Evolutionary conservation across 2,113 vertebrate genomes (phyloP).

Genomic region (Leptobrachium ailaonicum): DNA sequence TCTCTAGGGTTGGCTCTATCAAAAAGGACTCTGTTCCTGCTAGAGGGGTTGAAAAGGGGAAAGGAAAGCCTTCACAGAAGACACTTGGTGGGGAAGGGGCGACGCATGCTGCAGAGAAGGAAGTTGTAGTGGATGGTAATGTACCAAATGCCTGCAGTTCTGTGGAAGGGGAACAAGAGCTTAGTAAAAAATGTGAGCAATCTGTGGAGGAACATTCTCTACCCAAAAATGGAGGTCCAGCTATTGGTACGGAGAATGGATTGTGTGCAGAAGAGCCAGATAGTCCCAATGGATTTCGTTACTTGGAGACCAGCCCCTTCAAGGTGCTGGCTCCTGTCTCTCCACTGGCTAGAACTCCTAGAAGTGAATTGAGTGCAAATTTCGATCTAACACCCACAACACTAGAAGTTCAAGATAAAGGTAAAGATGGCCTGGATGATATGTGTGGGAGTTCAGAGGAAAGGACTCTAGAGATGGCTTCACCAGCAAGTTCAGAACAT

Average conservation of each 20-base stretch:
- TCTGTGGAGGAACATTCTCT: neutral
- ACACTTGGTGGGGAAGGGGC: neutral
- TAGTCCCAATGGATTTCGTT: slow-evolving; percentile 66
- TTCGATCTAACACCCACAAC: slow-evolving; percentile 76
- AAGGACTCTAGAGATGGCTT: slow-evolving; percentile 74
- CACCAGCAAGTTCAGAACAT: slow-evolving; percentile 68
- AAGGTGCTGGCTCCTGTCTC: slow-evolving; percentile 62
- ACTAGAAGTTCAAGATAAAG: slow-evolving; percentile 65
- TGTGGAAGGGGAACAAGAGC: neutral
- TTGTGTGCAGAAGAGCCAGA: slow-evolving; percentile 47
- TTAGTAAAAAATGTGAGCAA: neutral
- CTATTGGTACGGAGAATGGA: slow-evolving; percentile 46
- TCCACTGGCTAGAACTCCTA: slow-evolving; percentile 70
- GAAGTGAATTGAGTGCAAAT: slow-evolving; percentile 68
- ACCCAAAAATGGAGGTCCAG: neutral
- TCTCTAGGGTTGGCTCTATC: slow-evolving; percentile 54
- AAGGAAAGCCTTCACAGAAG: slow-evolving; percentile 34
- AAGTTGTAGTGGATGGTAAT: fast-evolving
- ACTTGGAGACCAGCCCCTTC: slow-evolving; percentile 57
- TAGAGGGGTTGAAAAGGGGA: slow-evolving; percentile 43
- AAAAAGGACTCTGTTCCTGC: slow-evolving; percentile 50
- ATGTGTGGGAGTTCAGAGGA: slow-evolving; percentile 72
- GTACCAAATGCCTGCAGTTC: neutral
- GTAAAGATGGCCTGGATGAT: slow-evolving; percentile 57
- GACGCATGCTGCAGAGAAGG: slow-evolving; percentile 33